These are phyloP conservation scores for Tetragonula clypearis DNA, from an alignment of 1,140 invertebrate genomes.

Conservation along the genomic window DNA sequence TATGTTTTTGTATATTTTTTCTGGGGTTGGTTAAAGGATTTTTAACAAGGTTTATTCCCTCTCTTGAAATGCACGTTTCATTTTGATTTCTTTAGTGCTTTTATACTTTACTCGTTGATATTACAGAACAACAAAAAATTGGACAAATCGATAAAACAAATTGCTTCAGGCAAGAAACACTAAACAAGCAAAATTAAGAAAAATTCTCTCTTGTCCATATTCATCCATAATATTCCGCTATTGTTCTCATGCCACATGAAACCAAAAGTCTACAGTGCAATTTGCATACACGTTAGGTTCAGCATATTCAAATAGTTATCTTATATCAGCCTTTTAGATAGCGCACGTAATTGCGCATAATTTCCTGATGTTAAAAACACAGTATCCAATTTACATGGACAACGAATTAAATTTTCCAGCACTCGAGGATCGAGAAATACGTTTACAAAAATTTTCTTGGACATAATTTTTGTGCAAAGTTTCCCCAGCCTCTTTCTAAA, in stretches of 20 bases:
- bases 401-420: not conserved
- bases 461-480: not conserved
- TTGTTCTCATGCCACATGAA: not conserved
- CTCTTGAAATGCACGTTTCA: no score
- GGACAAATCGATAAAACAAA: not conserved
- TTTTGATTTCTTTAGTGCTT: no score
- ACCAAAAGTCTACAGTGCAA: not conserved
- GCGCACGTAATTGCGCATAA: no score
- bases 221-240: no score
- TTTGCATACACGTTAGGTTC: not conserved
- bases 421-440: no score
- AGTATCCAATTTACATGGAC: not conserved
- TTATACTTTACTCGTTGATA: no score
- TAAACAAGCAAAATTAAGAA: not conserved
- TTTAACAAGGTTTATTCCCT: no score
- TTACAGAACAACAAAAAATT: no score
- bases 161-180: not conserved
- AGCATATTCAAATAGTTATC: not conserved
- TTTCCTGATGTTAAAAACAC: not conserved
- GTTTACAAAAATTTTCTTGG: not conserved
- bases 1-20: no score
- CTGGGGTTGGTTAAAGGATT: no score
- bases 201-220: no score
- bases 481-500: no score
- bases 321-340: not conserved